Percentiles rank a stretch among this genome's conserved stretches.
phyloP scores from a whole-genome alignment of 2,888 invertebrate species.

The Hemaris fuciformis region DNA sequence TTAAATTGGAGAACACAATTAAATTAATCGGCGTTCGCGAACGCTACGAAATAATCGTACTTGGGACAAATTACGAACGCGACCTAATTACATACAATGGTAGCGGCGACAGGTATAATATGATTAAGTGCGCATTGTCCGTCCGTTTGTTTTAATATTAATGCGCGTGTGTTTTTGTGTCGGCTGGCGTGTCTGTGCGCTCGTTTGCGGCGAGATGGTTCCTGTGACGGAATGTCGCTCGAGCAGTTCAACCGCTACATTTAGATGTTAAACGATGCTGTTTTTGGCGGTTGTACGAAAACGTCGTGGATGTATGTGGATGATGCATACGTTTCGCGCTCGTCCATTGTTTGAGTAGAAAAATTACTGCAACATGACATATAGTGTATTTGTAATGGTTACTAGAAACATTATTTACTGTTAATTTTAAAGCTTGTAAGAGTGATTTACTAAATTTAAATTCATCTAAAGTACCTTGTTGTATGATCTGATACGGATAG shows the following conservation, averaged over 20 bases:
- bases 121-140: slow-evolving; percentile 40
- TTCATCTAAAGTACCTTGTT: too few species aligned
- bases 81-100: slow-evolving; percentile 22
- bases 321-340: neutral
- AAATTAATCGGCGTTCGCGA: neutral
- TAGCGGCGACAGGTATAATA: slow-evolving; percentile 22
- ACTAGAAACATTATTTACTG: too few species aligned
- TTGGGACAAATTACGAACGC: slow-evolving; percentile 23
- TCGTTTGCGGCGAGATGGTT: neutral
- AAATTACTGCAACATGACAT: neutral
- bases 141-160: slow-evolving; percentile 24
- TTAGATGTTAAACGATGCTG: neutral
- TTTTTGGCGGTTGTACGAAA: neutral
- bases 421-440: too few species aligned
- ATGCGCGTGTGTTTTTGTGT: neutral
- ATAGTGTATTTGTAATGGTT: too few species aligned
- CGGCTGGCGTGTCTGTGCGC: slow-evolving; percentile 9
- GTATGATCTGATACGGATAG: too few species aligned
- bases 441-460: too few species aligned
- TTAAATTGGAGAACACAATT: slow-evolving; percentile 6
- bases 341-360: neutral
- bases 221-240: slow-evolving; percentile 9
- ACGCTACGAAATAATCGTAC: neutral
- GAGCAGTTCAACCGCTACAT: neutral
- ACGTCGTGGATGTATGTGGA: neutral